These are phyloP conservation scores for Eulemur rufifrons DNA, from an alignment of 2,113 vertebrate genomes.

Conservation along the genomic window DNA sequence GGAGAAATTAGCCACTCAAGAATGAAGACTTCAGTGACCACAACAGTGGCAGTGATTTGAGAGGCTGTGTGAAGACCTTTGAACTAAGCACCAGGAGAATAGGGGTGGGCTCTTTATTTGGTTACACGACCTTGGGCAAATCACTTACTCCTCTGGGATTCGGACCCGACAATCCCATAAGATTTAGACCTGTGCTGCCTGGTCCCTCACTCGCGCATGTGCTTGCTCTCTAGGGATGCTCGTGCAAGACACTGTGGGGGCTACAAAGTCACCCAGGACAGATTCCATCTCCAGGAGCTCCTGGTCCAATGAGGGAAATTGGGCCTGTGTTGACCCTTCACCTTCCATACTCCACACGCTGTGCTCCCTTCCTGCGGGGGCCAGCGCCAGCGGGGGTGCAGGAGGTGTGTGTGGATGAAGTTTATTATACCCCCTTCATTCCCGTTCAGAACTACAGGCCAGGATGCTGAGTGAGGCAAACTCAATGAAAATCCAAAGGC, in stretches of 20 bases:
- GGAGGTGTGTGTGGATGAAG: accelerated
- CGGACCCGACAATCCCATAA: background rate
- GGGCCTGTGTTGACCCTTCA: background rate
- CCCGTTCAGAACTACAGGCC: background rate
- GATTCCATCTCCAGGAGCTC: background rate
- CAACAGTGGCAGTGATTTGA: background rate
- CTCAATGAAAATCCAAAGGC: background rate
- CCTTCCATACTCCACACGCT: background rate
- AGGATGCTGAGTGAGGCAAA: background rate
- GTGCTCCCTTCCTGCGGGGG: background rate
- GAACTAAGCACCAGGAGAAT: background rate
- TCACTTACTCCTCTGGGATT: background rate
- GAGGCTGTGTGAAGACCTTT: background rate
- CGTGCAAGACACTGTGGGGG: background rate
- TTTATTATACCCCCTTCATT: background rate
- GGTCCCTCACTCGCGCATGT: background rate
- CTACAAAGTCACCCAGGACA: background rate
- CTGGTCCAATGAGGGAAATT: background rate
- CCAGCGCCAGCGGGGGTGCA: too few species aligned
- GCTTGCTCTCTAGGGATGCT: background rate
- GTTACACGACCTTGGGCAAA: background rate
- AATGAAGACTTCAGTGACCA: background rate
- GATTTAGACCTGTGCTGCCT: background rate
- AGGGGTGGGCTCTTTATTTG: background rate
- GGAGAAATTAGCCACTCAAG: background rate